phyloP scores from a whole-genome alignment of 2,113 vertebrate species.

The Nematolebias whitei region DNA sequence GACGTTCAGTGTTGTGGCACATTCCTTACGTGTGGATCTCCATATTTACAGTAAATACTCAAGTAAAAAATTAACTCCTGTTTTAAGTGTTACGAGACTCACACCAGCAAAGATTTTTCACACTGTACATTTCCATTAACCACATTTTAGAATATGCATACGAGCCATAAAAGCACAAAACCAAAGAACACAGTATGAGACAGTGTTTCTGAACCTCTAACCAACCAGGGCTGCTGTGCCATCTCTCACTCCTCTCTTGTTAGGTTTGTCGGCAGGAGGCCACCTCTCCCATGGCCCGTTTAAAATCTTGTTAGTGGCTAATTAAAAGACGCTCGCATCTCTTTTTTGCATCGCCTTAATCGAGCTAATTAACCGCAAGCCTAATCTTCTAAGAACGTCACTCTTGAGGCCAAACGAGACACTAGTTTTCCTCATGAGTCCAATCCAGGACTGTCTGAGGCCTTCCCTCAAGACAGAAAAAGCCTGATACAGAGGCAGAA shows the following conservation, averaged over 20 bases:
- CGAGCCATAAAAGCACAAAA: neutral
- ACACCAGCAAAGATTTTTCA: neutral
- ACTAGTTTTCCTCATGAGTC: slow-evolving; percentile 58
- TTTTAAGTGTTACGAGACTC: neutral
- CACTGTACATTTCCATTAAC: neutral
- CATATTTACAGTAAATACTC: slow-evolving; percentile 3
- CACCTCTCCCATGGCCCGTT: slow-evolving; percentile 77
- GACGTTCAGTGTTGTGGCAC: neutral
- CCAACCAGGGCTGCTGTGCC: slow-evolving; percentile 43
- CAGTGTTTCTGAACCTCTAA: slow-evolving; percentile 47
- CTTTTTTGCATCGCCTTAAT: slow-evolving; percentile 76
- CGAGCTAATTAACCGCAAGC: slow-evolving; percentile 77
- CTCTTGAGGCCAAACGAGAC: slow-evolving; percentile 65
- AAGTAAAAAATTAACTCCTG: neutral
- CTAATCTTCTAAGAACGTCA: slow-evolving; percentile 79
- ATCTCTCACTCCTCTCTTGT: slow-evolving; percentile 59
- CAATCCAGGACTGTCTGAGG: slow-evolving; percentile 67
- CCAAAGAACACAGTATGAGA: slow-evolving; percentile 28
- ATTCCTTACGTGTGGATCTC: slow-evolving; percentile 1
- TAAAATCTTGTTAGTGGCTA: slow-evolving; percentile 82
- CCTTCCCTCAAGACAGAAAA: slow-evolving; percentile 67
- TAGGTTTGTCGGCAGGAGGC: slow-evolving; percentile 65
- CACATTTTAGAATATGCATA: neutral
- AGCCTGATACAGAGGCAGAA: slow-evolving; percentile 61
- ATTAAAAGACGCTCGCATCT: slow-evolving; percentile 79